These are phyloP conservation scores for Aspiorhynchus laticeps DNA, from an alignment of 2,113 vertebrate genomes.

Conservation along the genomic window DNA sequence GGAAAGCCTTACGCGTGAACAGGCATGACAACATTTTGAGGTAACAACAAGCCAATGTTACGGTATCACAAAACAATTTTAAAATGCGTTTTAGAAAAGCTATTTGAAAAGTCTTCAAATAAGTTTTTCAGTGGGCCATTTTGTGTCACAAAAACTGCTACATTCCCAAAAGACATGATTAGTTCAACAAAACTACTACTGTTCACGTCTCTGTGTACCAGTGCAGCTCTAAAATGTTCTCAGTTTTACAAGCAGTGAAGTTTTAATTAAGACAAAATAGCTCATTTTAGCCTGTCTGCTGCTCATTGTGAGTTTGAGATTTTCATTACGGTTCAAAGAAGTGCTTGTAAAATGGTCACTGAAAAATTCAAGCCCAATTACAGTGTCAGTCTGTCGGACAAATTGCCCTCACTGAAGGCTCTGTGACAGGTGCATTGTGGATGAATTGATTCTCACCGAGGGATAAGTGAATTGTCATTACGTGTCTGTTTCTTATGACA, in stretches of 20 bases:
- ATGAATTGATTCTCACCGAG: conserved; percentile 94
- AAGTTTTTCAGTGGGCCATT: not conserved
- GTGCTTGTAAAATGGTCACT: conserved; percentile 89
- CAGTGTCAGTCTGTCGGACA: conserved; percentile 94
- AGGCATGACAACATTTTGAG: conserved; percentile 11
- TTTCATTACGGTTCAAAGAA: conserved; percentile 90
- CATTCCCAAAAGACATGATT: not conserved
- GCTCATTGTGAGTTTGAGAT: conserved; percentile 87
- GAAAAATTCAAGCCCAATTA: conserved; percentile 96
- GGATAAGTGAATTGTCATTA: conserved; percentile 99
- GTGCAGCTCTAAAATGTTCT: conserved; percentile 24
- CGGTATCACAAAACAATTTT: conserved; percentile 8
- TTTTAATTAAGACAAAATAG: conserved; percentile 82
- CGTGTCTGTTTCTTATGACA: conserved; percentile 93
- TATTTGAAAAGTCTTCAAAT: conserved; percentile 14
- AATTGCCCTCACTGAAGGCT: conserved; percentile 92
- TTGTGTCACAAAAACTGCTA: not conserved
- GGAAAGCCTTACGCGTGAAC: not conserved
- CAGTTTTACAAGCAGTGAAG: conserved; percentile 77
- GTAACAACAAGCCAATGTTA: conserved; percentile 20
- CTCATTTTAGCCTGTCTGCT: conserved; percentile 85
- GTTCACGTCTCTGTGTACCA: conserved; percentile 4
- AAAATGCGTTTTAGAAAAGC: not conserved
- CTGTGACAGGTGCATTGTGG: conserved; percentile 98
- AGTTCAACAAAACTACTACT: conserved; percentile 1